Evolutionary conservation across 2,113 vertebrate species (phyloP), one percentile per base, ranked within the genome.

Genomic region (Stigmatopora nigra): DNA sequence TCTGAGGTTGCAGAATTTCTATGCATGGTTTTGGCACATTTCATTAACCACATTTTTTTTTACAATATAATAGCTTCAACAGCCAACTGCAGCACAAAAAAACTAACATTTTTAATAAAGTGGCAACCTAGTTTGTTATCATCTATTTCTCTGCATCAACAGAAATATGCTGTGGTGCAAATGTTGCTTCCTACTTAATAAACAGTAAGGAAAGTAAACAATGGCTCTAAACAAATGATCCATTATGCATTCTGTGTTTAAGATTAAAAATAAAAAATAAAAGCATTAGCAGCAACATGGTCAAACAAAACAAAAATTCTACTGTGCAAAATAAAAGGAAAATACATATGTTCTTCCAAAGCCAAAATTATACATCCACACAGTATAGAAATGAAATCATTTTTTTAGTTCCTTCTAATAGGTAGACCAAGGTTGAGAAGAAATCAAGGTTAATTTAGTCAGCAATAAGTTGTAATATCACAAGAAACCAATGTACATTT

Each of bases 101-200:
- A 52, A 46, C 3, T 20, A 64, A 7, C 38, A 41, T 41, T 41
- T 19, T 38, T 36, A 5, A 48, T 68, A 52, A 53, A 63, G 13
- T 2, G 41, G 17, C 13, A 0, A n/a, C 17, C 11, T n/a, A 35
- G 48, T 61, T 61, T 81, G 12, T 51, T 67, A 14, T 70, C 48
- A 3, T 31, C 25, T 3, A 35, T 65, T 70, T 62, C 38, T 71
- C 17, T 55, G 36, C 11, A 17, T 67, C 20, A 65, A 78, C 44
- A 70, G n/a, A 55, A 44, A 73, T 6, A 61, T 70, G 76, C 75
- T 85, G 84, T 85, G 82, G 81, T 77, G 80, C 64, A 80, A 47
- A 41, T 48, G 65, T 81, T 76, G 75, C 71, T 66, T 70, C 11
- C 60, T 4, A 58, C 15, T 46, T 67, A 46, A 57, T 22, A 17